Evolutionary conservation across 64 coral and sea anemone genomes (phyloP), one percentile per base, ranked within the genome.

Genomic region (Stichodactyla helianthus): DNA sequence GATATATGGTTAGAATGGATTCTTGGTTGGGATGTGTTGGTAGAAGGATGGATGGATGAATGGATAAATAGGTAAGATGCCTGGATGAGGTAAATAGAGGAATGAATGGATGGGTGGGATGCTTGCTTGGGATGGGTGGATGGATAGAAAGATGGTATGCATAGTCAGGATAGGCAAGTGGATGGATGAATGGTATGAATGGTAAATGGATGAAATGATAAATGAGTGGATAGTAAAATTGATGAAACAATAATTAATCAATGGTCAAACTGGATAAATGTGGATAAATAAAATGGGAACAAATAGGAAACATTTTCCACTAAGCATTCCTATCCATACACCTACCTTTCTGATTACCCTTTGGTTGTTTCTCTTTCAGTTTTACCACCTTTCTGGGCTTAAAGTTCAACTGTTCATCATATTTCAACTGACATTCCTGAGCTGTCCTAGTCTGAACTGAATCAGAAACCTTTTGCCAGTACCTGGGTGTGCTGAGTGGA

Each of bases 391-490:
- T 81, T 10, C 14, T 81, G 6, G 51, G 51, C 17, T 81, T 79
- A 18, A 87, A 85, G 82, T 80, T 90, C 6, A 82, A 57, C 52
- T 93, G 83, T 81, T 88, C 88, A 61, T 93, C 90, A 35, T 96
- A 92, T 11, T 89, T 89, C 4, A 79, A 61, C 54, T 93, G 91
- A 87, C 94, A 96, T 5, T 96, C 87, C 52, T 88, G 56, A n/a
- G 94, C 94, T 54, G 94, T 87, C 79, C 92, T 89, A n/a, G 94
- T 87, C 18, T 83, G 53, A 19, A 96, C 94, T 50, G 82, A 74
- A 53, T 87, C 55, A 9, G 94, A 92, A 86, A 96, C 53, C 59
- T 93, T 96, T 57, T 87, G 83, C 94, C 94, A 96, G 60, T 88
- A 96, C 54, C 89, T 64, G 0, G 91, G 91, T 60, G 77, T 84